Evolutionary conservation across 1,140 invertebrate genomes (phyloP).

Genomic region (Atta colombica): DNA sequence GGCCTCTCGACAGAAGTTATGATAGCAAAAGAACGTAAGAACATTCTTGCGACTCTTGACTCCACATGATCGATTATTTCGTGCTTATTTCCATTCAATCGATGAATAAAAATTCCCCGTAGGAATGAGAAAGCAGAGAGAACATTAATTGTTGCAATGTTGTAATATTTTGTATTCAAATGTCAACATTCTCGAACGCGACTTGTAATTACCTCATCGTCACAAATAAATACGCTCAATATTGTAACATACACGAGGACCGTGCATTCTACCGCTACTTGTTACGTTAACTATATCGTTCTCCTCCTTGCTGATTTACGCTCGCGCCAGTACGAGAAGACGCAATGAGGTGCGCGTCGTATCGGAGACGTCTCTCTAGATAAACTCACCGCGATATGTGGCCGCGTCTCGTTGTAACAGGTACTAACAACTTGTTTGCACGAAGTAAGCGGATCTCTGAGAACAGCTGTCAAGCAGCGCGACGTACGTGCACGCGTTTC

Average conservation of each 20-base stretch:
- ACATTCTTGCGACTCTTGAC: slow-evolving; percentile 14
- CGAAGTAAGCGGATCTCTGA: slow-evolving; percentile 51
- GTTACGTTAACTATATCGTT: slow-evolving; percentile 7
- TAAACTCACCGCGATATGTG: slow-evolving; percentile 38
- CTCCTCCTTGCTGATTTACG: slow-evolving; percentile 22
- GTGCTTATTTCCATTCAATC: neutral
- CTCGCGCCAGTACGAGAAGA: slow-evolving; percentile 10
- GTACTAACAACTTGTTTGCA: slow-evolving; percentile 69
- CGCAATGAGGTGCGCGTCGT: slow-evolving; percentile 36
- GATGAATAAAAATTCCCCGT: neutral
- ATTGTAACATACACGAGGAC: neutral
- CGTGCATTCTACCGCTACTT: neutral
- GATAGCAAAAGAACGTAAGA: neutral
- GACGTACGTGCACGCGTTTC: slow-evolving; percentile 62
- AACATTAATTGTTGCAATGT: slow-evolving; percentile 15
- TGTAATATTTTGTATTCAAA: neutral
- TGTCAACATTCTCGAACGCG: slow-evolving; percentile 7
- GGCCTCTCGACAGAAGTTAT: neutral
- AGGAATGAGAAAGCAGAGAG: neutral
- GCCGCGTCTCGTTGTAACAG: slow-evolving; percentile 57
- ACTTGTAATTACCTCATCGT: slow-evolving; percentile 32
- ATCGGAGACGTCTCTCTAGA: slow-evolving; percentile 51
- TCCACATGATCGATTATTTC: neutral
- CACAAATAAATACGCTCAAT: slow-evolving; percentile 49
- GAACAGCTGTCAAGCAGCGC: slow-evolving; percentile 55